Evolutionary conservation across 2,113 vertebrate genomes (phyloP).

Genomic region (Microcebus jonahi): DNA sequence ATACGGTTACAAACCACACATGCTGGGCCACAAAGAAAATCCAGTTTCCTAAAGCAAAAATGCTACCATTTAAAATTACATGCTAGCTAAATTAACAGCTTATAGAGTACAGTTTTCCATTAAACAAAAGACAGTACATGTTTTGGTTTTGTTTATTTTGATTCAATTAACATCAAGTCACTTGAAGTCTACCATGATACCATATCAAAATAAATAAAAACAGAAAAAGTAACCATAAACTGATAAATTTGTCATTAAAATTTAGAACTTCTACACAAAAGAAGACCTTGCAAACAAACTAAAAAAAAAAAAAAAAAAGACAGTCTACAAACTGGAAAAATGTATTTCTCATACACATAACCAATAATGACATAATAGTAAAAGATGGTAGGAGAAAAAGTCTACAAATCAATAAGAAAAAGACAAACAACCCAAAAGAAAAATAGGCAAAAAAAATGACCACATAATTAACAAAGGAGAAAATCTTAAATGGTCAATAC

Average conservation of each 20-base stretch:
- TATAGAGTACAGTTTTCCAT: not conserved
- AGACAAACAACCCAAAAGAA: not conserved
- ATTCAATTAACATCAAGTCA: not conserved
- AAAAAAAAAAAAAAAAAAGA: not conserved
- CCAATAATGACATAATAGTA: not conserved
- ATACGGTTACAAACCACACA: not conserved
- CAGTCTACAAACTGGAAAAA: not conserved
- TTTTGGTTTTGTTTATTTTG: slow-evolving; percentile 33
- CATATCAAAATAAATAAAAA: slow-evolving; percentile 55
- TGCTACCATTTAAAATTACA: slow-evolving; percentile 19
- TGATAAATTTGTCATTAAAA: not conserved
- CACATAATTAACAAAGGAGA: not conserved
- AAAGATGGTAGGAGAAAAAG: not conserved
- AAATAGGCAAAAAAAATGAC: not conserved
- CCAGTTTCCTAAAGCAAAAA: slow-evolving; percentile 32
- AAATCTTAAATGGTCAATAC: not conserved
- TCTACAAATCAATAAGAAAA: not conserved
- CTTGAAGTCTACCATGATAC: not conserved
- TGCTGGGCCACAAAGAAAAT: slow-evolving; percentile 31
- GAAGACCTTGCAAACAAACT: not conserved
- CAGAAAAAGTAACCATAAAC: not conserved
- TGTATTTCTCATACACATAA: not conserved
- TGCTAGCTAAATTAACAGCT: slow-evolving; percentile 51
- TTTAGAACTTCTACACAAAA: not conserved
- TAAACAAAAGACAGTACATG: not conserved